Conservation (phyloP, 1,140 invertebrate genomes). For the Cherax destructor region DNA sequence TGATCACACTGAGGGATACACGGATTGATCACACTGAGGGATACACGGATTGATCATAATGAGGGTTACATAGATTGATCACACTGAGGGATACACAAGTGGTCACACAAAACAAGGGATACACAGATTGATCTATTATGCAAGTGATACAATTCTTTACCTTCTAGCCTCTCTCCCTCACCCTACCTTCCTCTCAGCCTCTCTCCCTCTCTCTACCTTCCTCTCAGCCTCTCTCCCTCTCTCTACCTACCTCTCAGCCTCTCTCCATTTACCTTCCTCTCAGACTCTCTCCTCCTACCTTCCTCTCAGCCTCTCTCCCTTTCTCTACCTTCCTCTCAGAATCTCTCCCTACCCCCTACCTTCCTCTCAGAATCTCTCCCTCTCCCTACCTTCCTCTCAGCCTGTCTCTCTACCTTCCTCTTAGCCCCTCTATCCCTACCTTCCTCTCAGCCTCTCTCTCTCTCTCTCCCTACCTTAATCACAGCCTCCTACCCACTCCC, state of each 20-base stretch:
- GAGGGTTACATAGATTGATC: too few relatives aligned
- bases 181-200: neutral
- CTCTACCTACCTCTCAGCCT: neutral
- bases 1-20: too few relatives aligned
- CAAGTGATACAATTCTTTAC: too few relatives aligned
- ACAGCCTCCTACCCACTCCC: too few relatives aligned
- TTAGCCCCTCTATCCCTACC: neutral
- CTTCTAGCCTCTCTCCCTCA: too few relatives aligned
- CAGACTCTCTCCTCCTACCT: neutral
- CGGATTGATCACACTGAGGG: too few relatives aligned
- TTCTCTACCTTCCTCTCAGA: neutral
- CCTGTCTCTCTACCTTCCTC: neutral
- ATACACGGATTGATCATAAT: too few relatives aligned
- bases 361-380: neutral
- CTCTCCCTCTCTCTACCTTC: neutral
- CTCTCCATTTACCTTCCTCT: neutral
- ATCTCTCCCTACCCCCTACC: neutral
- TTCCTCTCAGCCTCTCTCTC: neutral
- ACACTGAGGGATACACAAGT: too few relatives aligned
- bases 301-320: neutral
- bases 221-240: neutral
- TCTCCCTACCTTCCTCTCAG: neutral
- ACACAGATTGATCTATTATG: too few relatives aligned
- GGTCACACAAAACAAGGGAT: too few relatives aligned
- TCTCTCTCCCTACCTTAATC: neutral